phyloP scores from a whole-genome alignment of 2,797 vertebrate genomes.

The Phoebastria nigripes region DNA sequence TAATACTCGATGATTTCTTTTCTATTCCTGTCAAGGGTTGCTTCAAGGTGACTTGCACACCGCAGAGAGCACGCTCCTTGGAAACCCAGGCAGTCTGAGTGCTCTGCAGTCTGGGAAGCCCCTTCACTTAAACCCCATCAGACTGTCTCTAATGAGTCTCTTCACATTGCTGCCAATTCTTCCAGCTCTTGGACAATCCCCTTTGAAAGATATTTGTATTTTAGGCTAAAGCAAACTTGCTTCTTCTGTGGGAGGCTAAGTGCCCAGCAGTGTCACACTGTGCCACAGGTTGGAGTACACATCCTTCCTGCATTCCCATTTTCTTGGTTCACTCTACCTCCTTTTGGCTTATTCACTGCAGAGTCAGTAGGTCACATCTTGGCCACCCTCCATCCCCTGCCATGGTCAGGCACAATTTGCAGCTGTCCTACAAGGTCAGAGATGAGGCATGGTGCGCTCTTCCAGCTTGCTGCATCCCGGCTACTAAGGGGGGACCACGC shows the following conservation, averaged over 20 bases:
- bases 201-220: background rate
- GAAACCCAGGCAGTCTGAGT: background rate
- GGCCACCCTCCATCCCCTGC: background rate
- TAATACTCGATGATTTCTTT: conserved; percentile 39
- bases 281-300: fast-evolving
- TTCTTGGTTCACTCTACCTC: background rate
- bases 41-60: background rate
- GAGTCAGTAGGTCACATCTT: background rate
- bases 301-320: background rate
- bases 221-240: background rate
- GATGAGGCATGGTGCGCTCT: background rate
- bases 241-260: background rate
- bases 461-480: background rate
- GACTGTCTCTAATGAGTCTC: background rate
- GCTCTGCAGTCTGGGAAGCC: background rate
- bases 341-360: background rate
- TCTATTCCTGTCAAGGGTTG: conserved; percentile 31
- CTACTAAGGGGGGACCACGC: background rate
- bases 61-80: background rate
- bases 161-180: background rate
- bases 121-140: background rate
- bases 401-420: background rate
- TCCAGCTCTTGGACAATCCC: background rate
- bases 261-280: background rate
- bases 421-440: background rate